Evolutionary conservation across 2,113 vertebrate genomes (phyloP), one percentile per base, ranked within the genome.

Genomic region (Spea multiplicata): DNA sequence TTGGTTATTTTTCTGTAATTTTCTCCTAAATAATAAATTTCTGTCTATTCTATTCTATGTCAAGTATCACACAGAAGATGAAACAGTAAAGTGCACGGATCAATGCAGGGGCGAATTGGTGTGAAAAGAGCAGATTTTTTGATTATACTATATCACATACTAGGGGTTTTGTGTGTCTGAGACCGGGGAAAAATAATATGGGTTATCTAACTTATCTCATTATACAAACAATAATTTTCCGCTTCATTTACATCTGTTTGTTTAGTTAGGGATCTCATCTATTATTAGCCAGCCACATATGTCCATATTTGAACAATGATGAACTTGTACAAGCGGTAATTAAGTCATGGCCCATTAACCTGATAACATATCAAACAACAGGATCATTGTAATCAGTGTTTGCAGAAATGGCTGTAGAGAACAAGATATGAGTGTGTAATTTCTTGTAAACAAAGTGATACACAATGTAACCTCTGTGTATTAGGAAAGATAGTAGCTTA

Each of bases 301-400:
- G 71, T 70, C 52, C 45, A 61, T 72, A 66, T 80, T 80, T 80
- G 62, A 66, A 80, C 77, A 80, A 80, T 80, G 71, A 80, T 73
- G 71, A 73, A 62, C 72, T 55, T 73, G 50, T 80, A 67, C 71
- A 59, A 73, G 69, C 46, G 62, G 71, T 73, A 73, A 80, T 80
- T 73, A 80, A 66, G 50, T 67, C 55, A 80, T 49, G 71, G 77
- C 12, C 13, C 70, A 80, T 80, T 80, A 73, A 80, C 50, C 61
- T 73, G 65, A 80, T 80, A 80, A 59, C 59, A 73, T 59, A 73
- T 48, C 71, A 49, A 80, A 80, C 77, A 80, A 71, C 77, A 44
- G 71, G 50, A 48, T 64, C 44, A 59, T 67, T 73, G 73, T 53
- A 73, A 73, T 44, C 71, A 50, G 44, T 52, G 5, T 52, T 68